phyloP scores from a whole-genome alignment of 2,113 vertebrate species.

The Grammomys dolichurus region DNA sequence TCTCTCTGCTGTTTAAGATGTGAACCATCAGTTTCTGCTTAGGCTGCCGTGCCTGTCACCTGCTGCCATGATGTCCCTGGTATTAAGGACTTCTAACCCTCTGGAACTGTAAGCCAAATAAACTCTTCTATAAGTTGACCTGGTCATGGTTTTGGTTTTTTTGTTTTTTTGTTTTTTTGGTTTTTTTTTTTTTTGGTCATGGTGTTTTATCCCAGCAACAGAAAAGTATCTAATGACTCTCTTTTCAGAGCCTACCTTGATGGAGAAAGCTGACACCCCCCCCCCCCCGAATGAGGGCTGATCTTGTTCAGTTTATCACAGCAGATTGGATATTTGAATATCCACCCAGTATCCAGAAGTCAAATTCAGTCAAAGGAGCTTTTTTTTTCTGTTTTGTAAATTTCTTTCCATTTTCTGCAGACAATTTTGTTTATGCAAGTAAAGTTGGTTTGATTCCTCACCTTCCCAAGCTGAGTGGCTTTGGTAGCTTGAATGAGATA shows the following conservation, averaged over 20 bases:
- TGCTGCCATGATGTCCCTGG: neutral
- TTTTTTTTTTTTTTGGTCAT: too few relatives aligned
- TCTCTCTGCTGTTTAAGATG: neutral
- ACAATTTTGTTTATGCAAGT: neutral
- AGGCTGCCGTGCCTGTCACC: neutral
- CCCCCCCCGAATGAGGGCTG: neutral
- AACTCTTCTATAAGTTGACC: neutral
- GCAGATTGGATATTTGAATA: neutral
- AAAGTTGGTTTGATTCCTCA: neutral
- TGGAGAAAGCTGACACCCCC: neutral
- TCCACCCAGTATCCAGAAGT: neutral
- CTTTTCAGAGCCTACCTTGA: neutral
- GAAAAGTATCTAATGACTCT: neutral
- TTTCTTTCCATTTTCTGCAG: neutral
- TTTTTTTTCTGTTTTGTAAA: neutral
- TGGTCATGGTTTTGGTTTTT: neutral
- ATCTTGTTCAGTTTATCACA: neutral
- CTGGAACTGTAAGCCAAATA: neutral
- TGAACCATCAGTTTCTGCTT: neutral
- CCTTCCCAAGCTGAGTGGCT: neutral
- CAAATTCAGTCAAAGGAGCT: neutral
- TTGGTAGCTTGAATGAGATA: neutral
- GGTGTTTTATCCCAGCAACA: neutral
- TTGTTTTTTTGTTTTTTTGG: too few relatives aligned
- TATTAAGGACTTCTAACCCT: neutral